Evolutionary conservation across 2,113 vertebrate species (phyloP).

Genomic region (Prochilodus magdalenae): DNA sequence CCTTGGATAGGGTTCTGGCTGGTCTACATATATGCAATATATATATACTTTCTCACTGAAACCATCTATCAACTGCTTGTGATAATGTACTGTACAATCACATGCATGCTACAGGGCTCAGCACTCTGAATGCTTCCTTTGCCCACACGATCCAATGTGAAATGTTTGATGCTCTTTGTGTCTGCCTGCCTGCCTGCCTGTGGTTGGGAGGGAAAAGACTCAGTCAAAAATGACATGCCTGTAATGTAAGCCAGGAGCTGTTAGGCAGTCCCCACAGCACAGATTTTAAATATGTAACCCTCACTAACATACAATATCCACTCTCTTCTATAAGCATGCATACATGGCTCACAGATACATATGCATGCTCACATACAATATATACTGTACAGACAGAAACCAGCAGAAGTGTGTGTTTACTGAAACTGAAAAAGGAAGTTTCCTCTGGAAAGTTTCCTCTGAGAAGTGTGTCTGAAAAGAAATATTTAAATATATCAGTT

Average conservation of each 20-base stretch:
- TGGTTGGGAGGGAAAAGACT: neutral
- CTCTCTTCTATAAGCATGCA: neutral
- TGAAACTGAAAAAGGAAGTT: no score
- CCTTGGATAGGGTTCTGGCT: neutral
- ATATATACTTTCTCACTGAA: neutral
- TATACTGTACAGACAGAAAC: neutral
- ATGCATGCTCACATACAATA: neutral
- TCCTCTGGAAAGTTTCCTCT: no score
- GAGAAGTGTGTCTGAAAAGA: no score
- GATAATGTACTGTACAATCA: neutral
- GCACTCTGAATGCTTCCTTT: neutral
- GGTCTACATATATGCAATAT: neutral
- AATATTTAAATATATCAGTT: no score
- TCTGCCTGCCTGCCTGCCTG: neutral
- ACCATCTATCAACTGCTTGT: neutral
- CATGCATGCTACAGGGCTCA: neutral
- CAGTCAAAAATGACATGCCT: neutral
- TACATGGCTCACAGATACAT: neutral
- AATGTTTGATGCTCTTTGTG: neutral
- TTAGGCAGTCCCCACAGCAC: neutral
- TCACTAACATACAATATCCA: neutral
- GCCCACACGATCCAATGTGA: slow-evolving; percentile 1
- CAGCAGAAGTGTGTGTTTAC: neutral
- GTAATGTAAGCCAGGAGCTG: neutral
- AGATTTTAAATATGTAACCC: neutral